These are phyloP conservation scores for Drosophila oshimai DNA, from an alignment of 1,140 invertebrate species.

Conservation along the genomic window DNA sequence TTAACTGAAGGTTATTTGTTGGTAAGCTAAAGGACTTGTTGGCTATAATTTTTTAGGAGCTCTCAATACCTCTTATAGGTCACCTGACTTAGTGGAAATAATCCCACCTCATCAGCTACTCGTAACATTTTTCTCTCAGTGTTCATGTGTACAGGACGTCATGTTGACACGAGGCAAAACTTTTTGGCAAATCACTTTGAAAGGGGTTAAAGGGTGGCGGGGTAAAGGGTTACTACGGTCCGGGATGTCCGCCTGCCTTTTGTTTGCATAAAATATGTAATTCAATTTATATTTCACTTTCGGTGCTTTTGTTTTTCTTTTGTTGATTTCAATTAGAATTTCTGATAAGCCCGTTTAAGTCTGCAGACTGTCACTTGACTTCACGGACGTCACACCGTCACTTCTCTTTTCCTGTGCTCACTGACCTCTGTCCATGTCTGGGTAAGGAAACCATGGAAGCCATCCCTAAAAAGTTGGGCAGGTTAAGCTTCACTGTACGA, in stretches of 20 bases:
- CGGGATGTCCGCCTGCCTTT: conserved; percentile 10
- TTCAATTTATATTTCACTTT: conserved; percentile 47
- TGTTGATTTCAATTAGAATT: conserved; percentile 69
- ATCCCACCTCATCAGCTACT: too few relatives aligned
- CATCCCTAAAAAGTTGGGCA: not conserved
- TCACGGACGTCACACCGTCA: not conserved
- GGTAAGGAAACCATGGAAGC: not conserved
- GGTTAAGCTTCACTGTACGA: not conserved
- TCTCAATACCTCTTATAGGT: too few relatives aligned
- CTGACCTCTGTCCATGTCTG: conserved; percentile 22
- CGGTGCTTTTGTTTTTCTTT: conserved; percentile 45
- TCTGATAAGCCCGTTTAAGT: conserved; percentile 69
- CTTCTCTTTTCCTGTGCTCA: not conserved
- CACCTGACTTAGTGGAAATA: too few relatives aligned
- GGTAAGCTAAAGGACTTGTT: not conserved
- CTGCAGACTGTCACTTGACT: conserved; percentile 42
- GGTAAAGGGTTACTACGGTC: conserved; percentile 1
- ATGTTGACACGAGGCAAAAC: conserved; percentile 33
- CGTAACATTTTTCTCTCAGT: not conserved
- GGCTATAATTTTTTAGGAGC: too few relatives aligned
- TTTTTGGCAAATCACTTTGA: conserved; percentile 35
- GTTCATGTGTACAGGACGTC: conserved; percentile 8
- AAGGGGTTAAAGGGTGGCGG: not conserved
- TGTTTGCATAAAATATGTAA: conserved; percentile 47
- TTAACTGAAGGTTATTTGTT: not conserved